These are phyloP conservation scores for Donacobius atricapilla DNA, from an alignment of 2,113 vertebrate genomes.

Conservation along the genomic window DNA sequence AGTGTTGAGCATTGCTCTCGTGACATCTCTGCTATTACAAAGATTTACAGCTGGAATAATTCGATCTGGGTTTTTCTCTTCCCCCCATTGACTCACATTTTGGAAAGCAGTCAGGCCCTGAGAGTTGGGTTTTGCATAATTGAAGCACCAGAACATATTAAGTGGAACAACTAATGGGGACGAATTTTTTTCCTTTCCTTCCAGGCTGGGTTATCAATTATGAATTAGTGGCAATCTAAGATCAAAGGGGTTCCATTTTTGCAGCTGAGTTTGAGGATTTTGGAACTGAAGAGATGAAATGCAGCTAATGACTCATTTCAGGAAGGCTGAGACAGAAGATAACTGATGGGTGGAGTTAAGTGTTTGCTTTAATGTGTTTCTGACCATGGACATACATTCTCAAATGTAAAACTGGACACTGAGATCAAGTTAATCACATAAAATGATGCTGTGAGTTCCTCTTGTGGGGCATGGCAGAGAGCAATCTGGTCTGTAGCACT, in stretches of 20 bases:
- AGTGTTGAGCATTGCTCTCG: neutral
- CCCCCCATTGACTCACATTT: slow-evolving; percentile 7
- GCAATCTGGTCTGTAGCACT: neutral
- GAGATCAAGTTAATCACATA: neutral
- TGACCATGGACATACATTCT: neutral
- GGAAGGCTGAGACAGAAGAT: slow-evolving; percentile 6
- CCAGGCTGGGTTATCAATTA: slow-evolving; percentile 61
- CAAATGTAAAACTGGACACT: neutral
- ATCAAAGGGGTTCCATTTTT: slow-evolving; percentile 59
- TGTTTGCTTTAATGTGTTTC: neutral
- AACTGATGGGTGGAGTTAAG: neutral
- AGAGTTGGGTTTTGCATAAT: slow-evolving; percentile 43
- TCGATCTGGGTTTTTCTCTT: slow-evolving; percentile 1
- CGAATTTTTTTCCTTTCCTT: slow-evolving; percentile 22
- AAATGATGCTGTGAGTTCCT: neutral
- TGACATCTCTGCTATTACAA: slow-evolving; percentile 12
- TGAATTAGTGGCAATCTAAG: slow-evolving; percentile 54
- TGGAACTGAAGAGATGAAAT: slow-evolving; percentile 52
- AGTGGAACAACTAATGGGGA: slow-evolving; percentile 44
- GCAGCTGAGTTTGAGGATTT: slow-evolving; percentile 50
- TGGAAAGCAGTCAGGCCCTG: slow-evolving; percentile 43
- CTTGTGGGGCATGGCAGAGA: neutral
- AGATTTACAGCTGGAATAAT: slow-evolving; percentile 50
- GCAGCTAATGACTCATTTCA: slow-evolving; percentile 32
- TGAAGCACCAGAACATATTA: slow-evolving; percentile 47